Evolutionary conservation across 2,113 vertebrate species (phyloP), one percentile per base, ranked within the genome.

Genomic region (Anguilla rostrata): DNA sequence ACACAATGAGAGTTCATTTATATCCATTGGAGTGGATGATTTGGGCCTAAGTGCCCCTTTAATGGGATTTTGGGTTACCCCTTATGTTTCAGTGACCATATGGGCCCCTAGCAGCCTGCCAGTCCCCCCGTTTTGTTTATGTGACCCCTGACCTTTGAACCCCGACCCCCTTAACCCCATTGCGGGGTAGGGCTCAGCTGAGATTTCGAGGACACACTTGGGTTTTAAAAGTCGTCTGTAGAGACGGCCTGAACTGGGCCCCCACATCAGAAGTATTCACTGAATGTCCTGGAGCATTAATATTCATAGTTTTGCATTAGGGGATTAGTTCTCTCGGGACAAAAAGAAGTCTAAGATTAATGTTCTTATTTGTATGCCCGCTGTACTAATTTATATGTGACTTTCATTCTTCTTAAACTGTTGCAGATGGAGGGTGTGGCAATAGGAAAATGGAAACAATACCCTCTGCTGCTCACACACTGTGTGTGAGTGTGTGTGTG

Each of bases 41-140:
- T n/a, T 7, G n/a, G 18, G 34, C 39, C 22, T 39, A 60, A 56
- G n/a, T 34, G 43, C 43, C 11, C 7, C 15, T 34, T 5, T 83
- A 63, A 57, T 39, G 56, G 4, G 2, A 34, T 34, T 40, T 46
- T 39, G 2, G 16, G n/a, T 56, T n/a, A 56, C 46, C 41, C 34
- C 66, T 92, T 91, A 34, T 85, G 87, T 90, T 89, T 91, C 87
- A 88, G 4, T 39, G 89, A 89, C 93, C 94, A 95, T 94, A 94
- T 94, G 94, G 49, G 91, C 92, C 88, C 78, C 87, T 40, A 79
- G 46, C 84, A 89, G 86, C 90, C 90, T 91, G 89, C 91, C 71
- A 8, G 83, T 85, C 39, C 83, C 86, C 91, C 92, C 92, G 93
- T 93, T 92, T 94, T 91, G 92, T 92, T 88, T 20, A 87, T 84